These are phyloP conservation scores for Trichoplusia ni DNA, from an alignment of 1,140 invertebrate genomes.

Conservation along the genomic window DNA sequence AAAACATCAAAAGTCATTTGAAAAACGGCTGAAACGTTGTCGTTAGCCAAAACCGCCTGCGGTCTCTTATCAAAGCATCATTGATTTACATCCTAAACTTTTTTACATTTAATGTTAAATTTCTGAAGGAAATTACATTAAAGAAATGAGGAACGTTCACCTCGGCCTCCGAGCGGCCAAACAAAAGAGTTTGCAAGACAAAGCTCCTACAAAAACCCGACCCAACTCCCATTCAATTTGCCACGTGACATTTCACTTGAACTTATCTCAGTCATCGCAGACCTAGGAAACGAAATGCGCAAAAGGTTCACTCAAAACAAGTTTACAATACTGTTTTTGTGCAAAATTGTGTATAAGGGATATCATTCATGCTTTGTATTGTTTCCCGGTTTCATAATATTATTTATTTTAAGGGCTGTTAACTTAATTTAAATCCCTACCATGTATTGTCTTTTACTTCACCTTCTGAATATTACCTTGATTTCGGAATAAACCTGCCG, in stretches of 20 bases:
- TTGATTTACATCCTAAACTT: not conserved
- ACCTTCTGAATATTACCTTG: too few species aligned
- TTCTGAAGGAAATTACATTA: not conserved
- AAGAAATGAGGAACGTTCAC: not conserved
- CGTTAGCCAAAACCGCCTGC: not conserved
- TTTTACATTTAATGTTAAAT: not conserved
- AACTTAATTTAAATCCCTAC: too few species aligned
- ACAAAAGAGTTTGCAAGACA: constrained; percentile 13
- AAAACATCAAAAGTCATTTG: not conserved
- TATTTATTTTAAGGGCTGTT: too few species aligned
- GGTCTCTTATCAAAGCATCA: not conserved
- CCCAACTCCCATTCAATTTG: constrained; percentile 26
- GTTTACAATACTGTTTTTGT: too few species aligned
- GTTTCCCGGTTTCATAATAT: too few species aligned
- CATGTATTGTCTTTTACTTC: too few species aligned
- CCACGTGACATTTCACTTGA: constrained; percentile 23
- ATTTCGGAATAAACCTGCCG: too few species aligned
- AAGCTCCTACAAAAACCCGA: constrained; percentile 3
- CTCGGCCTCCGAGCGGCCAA: not conserved
- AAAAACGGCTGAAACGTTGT: not conserved
- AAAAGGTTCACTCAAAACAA: not conserved
- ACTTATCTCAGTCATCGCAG: constrained; percentile 14
- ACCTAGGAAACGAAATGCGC: too few species aligned
- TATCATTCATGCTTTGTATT: too few species aligned
- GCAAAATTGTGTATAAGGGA: too few species aligned